phyloP scores from a whole-genome alignment of 1,140 invertebrate genomes.

The Batillaria attramentaria region DNA sequence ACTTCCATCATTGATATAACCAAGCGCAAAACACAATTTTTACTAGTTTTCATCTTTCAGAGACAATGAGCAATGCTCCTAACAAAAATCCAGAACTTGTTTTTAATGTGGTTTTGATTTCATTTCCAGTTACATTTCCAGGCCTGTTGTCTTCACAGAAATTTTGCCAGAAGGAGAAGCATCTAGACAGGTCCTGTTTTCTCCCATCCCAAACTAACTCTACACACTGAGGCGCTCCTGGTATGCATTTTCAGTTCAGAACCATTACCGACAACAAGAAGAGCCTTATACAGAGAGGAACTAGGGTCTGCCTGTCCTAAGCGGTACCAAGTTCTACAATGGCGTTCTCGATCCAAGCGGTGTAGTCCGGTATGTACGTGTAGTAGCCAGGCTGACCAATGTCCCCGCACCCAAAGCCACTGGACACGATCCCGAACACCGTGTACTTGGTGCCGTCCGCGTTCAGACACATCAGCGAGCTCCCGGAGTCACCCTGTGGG shows the following conservation, averaged over 20 bases:
- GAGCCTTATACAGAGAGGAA: neutral
- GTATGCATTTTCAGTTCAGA: no score
- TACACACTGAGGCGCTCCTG: no score
- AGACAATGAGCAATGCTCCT: no score
- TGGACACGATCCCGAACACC: conserved; percentile 30
- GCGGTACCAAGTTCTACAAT: no score
- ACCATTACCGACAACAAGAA: neutral
- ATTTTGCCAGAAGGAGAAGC: no score
- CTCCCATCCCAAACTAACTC: no score
- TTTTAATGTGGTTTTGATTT: neutral
- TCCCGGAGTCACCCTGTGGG: conserved; percentile 40
- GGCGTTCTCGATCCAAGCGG: conserved; percentile 79
- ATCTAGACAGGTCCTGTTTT: neutral
- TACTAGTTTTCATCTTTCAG: no score
- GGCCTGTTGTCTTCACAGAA: neutral
- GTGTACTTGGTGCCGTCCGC: neutral
- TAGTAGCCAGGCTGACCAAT: conserved; percentile 93
- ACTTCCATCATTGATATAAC: no score
- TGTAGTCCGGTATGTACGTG: conserved; percentile 81
- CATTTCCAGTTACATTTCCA: neutral
- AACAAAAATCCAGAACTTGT: neutral
- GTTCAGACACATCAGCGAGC: conserved; percentile 31
- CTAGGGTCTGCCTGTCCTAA: neutral
- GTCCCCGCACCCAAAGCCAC: conserved; percentile 71
- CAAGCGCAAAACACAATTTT: no score